phyloP scores from a whole-genome alignment of 2,888 invertebrate genomes.

The Pteria penguin region DNA sequence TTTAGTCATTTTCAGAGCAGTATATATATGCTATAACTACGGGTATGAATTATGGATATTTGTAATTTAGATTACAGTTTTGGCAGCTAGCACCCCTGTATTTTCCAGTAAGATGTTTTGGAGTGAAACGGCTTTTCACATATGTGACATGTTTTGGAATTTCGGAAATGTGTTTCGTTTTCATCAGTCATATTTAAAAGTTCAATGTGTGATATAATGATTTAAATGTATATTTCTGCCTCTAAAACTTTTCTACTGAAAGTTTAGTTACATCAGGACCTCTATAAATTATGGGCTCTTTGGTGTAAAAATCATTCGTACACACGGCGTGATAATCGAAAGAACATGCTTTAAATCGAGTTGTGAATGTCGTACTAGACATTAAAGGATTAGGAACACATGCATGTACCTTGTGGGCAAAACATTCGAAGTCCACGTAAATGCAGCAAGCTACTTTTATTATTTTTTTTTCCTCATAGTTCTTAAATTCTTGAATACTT shows the following conservation, averaged over 20 bases:
- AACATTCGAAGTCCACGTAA: constrained; percentile 31
- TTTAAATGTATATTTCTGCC: constrained; percentile 32
- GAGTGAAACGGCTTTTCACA: constrained; percentile 25
- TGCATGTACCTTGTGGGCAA: constrained; percentile 23
- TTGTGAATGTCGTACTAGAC: constrained; percentile 31
- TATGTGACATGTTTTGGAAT: constrained; percentile 28
- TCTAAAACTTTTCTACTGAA: constrained; percentile 30
- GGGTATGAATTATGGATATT: background rate
- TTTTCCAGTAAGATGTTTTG: background rate
- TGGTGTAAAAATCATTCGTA: constrained; percentile 17
- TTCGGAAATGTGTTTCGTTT: constrained; percentile 7
- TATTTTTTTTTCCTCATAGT: constrained; percentile 29
- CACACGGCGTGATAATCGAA: constrained; percentile 39
- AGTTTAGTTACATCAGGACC: constrained; percentile 23
- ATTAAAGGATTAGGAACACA: constrained; percentile 13
- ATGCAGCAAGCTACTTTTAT: constrained; percentile 33
- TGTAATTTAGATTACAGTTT: background rate
- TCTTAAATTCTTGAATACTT: constrained; percentile 26
- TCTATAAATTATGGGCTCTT: constrained; percentile 31
- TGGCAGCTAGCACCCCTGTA: background rate
- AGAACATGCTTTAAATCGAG: constrained; percentile 33
- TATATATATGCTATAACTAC: no score
- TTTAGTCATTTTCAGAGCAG: constrained; percentile 2
- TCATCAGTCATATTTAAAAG: constrained; percentile 1
- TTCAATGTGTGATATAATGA: constrained; percentile 18